Conservation (phyloP, 2,797 vertebrate genomes). For the Rhincodon typus region DNA sequence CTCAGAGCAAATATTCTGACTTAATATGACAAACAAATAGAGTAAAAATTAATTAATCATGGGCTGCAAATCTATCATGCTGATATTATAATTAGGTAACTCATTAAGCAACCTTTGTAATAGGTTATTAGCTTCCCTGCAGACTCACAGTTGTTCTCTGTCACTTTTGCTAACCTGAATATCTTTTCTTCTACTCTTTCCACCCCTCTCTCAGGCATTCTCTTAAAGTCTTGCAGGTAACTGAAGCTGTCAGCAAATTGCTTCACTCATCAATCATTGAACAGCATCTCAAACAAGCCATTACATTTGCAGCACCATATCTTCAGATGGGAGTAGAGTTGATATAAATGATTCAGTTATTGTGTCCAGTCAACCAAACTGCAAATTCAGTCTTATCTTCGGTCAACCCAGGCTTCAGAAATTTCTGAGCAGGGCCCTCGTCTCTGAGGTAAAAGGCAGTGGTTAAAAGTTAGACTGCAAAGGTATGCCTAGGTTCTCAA, state of each 20-base stretch:
- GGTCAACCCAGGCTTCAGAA: not conserved
- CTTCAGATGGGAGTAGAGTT: not conserved
- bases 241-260: not conserved
- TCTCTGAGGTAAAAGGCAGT: not conserved
- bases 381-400: not conserved
- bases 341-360: not conserved
- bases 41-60: not conserved
- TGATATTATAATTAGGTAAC: slow-evolving; percentile 7
- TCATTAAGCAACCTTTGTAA: not conserved
- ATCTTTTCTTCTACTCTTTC: not conserved
- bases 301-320: not conserved
- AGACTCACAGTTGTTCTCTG: not conserved
- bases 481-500: not conserved
- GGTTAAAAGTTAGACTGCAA: not conserved
- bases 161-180: not conserved
- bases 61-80: not conserved
- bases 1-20: not conserved
- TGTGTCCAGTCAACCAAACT: not conserved
- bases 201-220: not conserved
- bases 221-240: not conserved
- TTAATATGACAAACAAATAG: not conserved
- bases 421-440: not conserved
- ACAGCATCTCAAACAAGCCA: not conserved
- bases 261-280: not conserved
- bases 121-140: not conserved